Evolutionary conservation across 2,797 vertebrate genomes (phyloP), one percentile per base, ranked within the genome.

Genomic region (Manis pentadactyla): DNA sequence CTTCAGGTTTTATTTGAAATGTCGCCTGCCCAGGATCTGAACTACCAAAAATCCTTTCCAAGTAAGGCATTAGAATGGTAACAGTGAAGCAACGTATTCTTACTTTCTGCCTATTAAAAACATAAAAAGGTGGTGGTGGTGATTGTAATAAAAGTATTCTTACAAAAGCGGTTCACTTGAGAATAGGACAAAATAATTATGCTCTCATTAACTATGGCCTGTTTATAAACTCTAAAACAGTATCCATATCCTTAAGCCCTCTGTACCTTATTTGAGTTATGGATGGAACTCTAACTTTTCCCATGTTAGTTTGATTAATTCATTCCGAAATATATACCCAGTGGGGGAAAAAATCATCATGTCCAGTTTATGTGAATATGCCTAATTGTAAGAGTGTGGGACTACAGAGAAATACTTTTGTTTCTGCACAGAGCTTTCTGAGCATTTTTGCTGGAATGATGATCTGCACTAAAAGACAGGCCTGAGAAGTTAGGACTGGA

Each of bases 1-100:
- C 34, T 92, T 83, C 18, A 29, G 59, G 25, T 87, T 83, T 86
- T 93, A 59, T 95, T 86, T 92, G 53, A 85, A n/a, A 64, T 90
- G 13, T 87, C 91, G 13, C 12, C 59, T 81, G 27, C 49, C 51
- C 66, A 61, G 25, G 39, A 29, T 81, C 73, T 90, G 73, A 61
- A 55, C 61, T 87, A 59, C 49, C 34, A 39, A 84, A 74, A 74
- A n/a, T 79, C 18, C 4, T 77, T 95, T 94, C n/a, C 21, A 83
- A 37, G 42, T 66, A 88, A 89, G 27, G 69, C 64, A 42, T 79
- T 71, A 63, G 59, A 81, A 39, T 73, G 69, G 84, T 25, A 88
- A 49, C 42, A 90, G 42, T n/a, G 21, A 82, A 29, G n/a, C 18
- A 78, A 13, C 14, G 42, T 66, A 53, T 89, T 93, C n/a, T n/a